Evolutionary conservation across 2,888 invertebrate genomes (phyloP).

Genomic region (Magallana nippona): DNA sequence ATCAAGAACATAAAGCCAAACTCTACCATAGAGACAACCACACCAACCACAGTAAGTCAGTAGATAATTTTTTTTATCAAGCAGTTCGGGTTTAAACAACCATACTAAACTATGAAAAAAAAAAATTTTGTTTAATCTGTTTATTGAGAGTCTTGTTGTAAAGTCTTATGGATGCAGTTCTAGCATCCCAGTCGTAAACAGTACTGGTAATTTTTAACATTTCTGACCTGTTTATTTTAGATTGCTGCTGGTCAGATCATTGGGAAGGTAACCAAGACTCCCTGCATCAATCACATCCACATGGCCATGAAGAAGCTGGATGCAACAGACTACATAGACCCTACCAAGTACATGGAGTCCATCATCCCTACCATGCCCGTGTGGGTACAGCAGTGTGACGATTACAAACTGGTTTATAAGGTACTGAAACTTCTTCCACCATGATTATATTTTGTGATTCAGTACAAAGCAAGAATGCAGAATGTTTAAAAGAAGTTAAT

Average conservation of each 20-base stretch:
- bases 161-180: too few species aligned
- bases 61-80: too few species aligned
- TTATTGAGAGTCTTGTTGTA: too few species aligned
- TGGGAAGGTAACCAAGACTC: conserved; percentile 54
- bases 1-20: conserved; percentile 60
- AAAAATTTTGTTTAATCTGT: too few species aligned
- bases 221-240: conserved; percentile 45
- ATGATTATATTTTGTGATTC: not conserved
- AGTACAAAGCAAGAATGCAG: not conserved
- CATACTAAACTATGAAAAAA: too few species aligned
- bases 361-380: conserved; percentile 55
- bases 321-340: conserved; percentile 52
- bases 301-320: conserved; percentile 55
- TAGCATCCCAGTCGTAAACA: too few species aligned
- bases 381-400: conserved; percentile 67
- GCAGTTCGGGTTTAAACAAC: too few species aligned
- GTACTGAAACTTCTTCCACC: conserved; percentile 41
- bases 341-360: conserved; percentile 58
- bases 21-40: conserved; percentile 47
- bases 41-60: conserved; percentile 3
- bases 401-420: conserved; percentile 64
- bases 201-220: too few species aligned
- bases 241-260: conserved; percentile 65
- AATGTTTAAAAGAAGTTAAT: not conserved
- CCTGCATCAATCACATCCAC: conserved; percentile 65